These are phyloP conservation scores for Hirtodrosophila cameraria DNA, from an alignment of 2,888 invertebrate genomes.

Conservation along the genomic window DNA sequence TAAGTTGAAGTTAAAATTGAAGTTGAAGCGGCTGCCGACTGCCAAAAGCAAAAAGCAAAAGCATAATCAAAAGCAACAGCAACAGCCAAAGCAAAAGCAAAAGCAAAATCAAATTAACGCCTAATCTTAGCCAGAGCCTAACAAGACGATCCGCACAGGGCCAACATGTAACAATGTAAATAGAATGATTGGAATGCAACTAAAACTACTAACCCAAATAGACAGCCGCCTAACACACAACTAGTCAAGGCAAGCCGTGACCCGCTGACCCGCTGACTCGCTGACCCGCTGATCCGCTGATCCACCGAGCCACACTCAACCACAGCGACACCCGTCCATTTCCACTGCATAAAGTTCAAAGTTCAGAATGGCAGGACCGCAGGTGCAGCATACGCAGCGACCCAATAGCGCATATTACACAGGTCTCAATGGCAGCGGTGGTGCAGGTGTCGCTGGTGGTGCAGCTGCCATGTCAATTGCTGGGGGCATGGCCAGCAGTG, in stretches of 20 bases:
- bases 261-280: neutral
- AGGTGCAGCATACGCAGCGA: constrained; percentile 84
- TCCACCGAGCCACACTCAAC: neutral
- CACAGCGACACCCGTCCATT: constrained; percentile 6
- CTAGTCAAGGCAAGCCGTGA: constrained; percentile 22
- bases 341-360: constrained; percentile 4
- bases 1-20: constrained; percentile 9
- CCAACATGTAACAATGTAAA: constrained; percentile 35
- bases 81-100: constrained; percentile 3
- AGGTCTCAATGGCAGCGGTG: constrained; percentile 74
- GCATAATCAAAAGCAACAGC: constrained; percentile 1
- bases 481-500: constrained; percentile 79
- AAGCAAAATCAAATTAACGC: constrained; percentile 20
- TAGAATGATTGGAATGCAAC: constrained; percentile 45
- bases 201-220: constrained; percentile 43
- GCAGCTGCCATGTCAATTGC: constrained; percentile 48
- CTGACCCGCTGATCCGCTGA: neutral
- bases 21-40: constrained; percentile 22
- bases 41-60: constrained; percentile 13
- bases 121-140: constrained; percentile 12
- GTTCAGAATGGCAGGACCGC: constrained; percentile 82
- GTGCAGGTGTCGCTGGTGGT: constrained; percentile 46
- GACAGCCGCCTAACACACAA: constrained; percentile 36
- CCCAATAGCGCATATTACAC: constrained; percentile 81
- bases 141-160: constrained; percentile 8